Evolutionary conservation across 2,113 vertebrate species (phyloP).

Genomic region (Helogale parvula): DNA sequence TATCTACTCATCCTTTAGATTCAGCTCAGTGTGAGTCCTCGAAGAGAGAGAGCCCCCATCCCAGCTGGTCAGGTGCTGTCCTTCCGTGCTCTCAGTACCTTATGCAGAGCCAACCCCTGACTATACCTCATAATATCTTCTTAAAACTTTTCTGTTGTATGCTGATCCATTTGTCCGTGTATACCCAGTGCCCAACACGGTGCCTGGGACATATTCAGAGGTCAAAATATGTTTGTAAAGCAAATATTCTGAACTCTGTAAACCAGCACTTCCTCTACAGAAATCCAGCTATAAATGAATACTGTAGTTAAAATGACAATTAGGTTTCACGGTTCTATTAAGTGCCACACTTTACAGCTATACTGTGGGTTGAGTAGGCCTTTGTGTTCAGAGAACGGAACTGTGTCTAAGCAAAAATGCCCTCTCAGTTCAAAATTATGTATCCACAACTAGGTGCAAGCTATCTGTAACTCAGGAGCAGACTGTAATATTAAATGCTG

Average conservation of each 20-base stretch:
- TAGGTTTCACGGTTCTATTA: neutral
- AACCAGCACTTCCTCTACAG: neutral
- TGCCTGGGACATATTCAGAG: neutral
- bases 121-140: neutral
- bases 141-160: neutral
- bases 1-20: neutral
- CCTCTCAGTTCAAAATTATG: conserved; percentile 14
- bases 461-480: conserved; percentile 11
- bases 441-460: neutral
- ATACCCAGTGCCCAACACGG: neutral
- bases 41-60: neutral
- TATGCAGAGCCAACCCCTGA: neutral
- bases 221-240: conserved; percentile 34
- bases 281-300: conserved; percentile 35
- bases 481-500: conserved; percentile 12
- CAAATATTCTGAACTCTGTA: conserved; percentile 42
- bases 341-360: neutral
- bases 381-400: conserved; percentile 1
- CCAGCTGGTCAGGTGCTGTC: neutral
- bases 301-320: neutral
- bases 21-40: neutral
- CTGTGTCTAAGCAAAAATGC: neutral
- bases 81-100: neutral
- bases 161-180: neutral
- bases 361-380: neutral